Base-by-base conservation (phyloP, 2,797 vertebrate species). In the Trachurus trachurus region DNA sequence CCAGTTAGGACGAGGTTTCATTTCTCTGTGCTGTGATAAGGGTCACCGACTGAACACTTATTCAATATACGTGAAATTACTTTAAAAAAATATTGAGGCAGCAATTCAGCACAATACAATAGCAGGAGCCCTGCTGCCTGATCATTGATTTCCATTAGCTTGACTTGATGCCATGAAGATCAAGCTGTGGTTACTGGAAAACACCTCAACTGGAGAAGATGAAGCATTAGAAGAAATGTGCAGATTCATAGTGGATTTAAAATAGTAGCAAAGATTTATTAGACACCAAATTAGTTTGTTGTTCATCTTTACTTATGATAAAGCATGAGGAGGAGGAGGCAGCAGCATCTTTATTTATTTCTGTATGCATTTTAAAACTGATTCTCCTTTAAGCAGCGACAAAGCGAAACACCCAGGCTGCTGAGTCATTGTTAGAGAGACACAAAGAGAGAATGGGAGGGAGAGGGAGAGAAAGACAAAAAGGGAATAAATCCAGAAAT, bases 381-480 rank as follows among this genome's bases (percentile, higher is more conserved):
- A 19, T 50, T 67, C 16, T 8, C 5, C n/a, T 78, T 65, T 16
- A 60, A 70, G 19, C 17, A 16, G 39, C 66, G 17, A 19, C 34
- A 56, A 54, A 26, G 26, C 26, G 9, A 76, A 42, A 45, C 53
- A n/a, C 2, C 10, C 6, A 63, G 42, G 19, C 56, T 39, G 56
- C 45, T 12, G 67, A 77, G 52, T 81, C 59, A 71, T 5, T 62
- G 65, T 54, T 9, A 58, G 66, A 66, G 31, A 16, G n/a, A 66
- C 26, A 50, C 6, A 26, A 9, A 58, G 13, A 47, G 6, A 13
- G 7, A 66, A 45, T 4, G 2, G 13, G 31, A 39, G 17, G 5
- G 40, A 44, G 40, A 31, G 9, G n/a, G 5, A 19, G 31, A 42
- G 5, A 22, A 2, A n/a, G 31, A 42, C 7, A 22, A 2, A n/a